A percentile compares a stretch with the other conserved stretches of the same genome.
Conservation (phyloP, 1,140 invertebrate species). For the Zaprionus kolodkinae region DNA sequence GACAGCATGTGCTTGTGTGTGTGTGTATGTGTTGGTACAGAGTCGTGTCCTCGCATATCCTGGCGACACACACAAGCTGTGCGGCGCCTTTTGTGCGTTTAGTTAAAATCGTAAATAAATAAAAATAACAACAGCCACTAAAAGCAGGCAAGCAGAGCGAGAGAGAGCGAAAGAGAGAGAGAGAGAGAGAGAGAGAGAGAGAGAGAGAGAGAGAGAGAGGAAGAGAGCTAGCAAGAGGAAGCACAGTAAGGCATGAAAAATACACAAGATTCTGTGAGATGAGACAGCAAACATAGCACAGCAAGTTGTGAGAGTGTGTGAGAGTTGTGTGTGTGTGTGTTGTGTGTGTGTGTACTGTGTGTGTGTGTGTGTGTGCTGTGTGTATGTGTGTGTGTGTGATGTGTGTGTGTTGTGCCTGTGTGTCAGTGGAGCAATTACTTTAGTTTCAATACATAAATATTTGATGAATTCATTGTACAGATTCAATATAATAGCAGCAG, state of each 20-base stretch:
- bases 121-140: slow-evolving; percentile 56
- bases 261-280: slow-evolving; percentile 19
- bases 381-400: too few relatives aligned
- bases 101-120: slow-evolving; percentile 61
- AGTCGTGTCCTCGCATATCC: slow-evolving; percentile 42
- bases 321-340: neutral
- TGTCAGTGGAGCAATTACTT: slow-evolving; percentile 36
- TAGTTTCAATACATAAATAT: slow-evolving; percentile 43
- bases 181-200: neutral
- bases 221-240: neutral
- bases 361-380: too few relatives aligned
- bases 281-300: slow-evolving; percentile 15
- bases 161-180: neutral
- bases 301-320: neutral
- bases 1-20: slow-evolving; percentile 1
- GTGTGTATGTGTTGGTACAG: neutral
- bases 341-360: too few relatives aligned
- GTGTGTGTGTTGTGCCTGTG: neutral
- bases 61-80: slow-evolving; percentile 17
- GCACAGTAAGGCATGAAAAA: slow-evolving; percentile 22
- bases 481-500: slow-evolving; percentile 33
- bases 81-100: slow-evolving; percentile 36
- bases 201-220: neutral
- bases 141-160: slow-evolving; percentile 13
- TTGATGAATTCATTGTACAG: slow-evolving; percentile 39